A percentile compares a stretch with the other conserved stretches of the same genome.
These are phyloP conservation scores for Palythoa grandis DNA, from an alignment of 92 coral and sea anemone genomes.

Conservation along the genomic window DNA sequence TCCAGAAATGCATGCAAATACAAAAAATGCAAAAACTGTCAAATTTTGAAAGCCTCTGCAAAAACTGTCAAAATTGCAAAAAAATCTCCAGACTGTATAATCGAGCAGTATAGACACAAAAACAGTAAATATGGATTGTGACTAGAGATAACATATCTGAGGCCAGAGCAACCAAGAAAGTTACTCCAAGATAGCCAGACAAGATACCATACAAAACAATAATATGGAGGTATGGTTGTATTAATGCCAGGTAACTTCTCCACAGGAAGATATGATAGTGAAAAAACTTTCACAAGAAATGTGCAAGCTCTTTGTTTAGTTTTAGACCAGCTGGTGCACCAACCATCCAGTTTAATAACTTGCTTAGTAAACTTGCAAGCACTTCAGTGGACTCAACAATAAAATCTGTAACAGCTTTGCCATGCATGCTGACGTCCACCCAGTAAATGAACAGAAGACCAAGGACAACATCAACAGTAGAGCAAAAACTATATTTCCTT, in stretches of 20 bases:
- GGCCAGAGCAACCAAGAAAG: constrained; percentile 81
- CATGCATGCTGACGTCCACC: constrained; percentile 50
- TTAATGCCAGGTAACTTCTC: constrained; percentile 80
- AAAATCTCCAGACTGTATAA: constrained; percentile 80
- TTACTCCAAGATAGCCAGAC: constrained; percentile 87
- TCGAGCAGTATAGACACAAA: constrained; percentile 87
- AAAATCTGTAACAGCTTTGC: constrained; percentile 51
- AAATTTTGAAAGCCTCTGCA: too few species aligned
- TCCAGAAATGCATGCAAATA: too few species aligned
- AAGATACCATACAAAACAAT: constrained; percentile 73
- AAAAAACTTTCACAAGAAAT: constrained; percentile 86
- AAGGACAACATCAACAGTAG: constrained; percentile 64
- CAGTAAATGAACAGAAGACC: constrained; percentile 69
- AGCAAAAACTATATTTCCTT: constrained; percentile 33
- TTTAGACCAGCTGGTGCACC: constrained; percentile 96
- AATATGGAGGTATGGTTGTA: constrained; percentile 78
- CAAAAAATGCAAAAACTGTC: too few species aligned
- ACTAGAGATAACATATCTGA: constrained; percentile 86
- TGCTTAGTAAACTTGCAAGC: constrained; percentile 68
- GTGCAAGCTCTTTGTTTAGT: constrained; percentile 80
- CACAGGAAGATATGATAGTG: constrained; percentile 87
- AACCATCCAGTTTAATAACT: constrained; percentile 83
- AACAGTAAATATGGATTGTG: constrained; percentile 38
- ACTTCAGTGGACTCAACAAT: constrained; percentile 71
- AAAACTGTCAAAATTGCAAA: too few species aligned